Conservation (phyloP, 2,113 vertebrate genomes). For the Ptychochromis oligacanthus region DNA sequence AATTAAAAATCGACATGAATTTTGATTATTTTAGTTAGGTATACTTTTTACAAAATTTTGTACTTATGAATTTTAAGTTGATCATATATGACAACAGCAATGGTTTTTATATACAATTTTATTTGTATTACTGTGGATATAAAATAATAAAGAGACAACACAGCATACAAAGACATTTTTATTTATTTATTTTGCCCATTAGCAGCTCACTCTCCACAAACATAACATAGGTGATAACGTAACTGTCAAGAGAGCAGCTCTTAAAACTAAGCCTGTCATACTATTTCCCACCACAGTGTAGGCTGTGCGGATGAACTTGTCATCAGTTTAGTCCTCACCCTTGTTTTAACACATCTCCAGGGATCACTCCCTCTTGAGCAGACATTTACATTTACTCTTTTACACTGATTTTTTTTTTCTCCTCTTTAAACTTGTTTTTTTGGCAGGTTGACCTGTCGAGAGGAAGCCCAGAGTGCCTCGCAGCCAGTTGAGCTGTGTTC, state of each 20-base stretch:
- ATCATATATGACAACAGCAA: not conserved
- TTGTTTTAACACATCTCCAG: slow-evolving; percentile 75
- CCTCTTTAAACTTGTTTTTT: slow-evolving; percentile 66
- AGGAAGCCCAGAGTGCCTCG: slow-evolving; percentile 52
- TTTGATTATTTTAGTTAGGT: not conserved
- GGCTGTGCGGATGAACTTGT: slow-evolving; percentile 64
- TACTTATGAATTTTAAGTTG: not conserved
- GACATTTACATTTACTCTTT: slow-evolving; percentile 72
- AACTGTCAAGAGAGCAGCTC: slow-evolving; percentile 56
- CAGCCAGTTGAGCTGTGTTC: slow-evolving; percentile 59
- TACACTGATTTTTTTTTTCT: slow-evolving; percentile 2
- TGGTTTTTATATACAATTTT: not conserved
- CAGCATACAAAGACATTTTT: not conserved
- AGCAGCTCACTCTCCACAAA: slow-evolving; percentile 1
- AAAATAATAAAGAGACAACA: not conserved
- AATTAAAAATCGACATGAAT: not conserved
- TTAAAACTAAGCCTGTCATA: slow-evolving; percentile 44
- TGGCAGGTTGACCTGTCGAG: slow-evolving; percentile 69
- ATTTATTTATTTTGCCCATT: not conserved
- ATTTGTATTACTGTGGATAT: not conserved
- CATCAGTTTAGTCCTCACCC: slow-evolving; percentile 74
- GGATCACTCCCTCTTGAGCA: slow-evolving; percentile 63
- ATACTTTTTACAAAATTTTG: not conserved
- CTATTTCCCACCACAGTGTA: slow-evolving; percentile 24
- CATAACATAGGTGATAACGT: not conserved